Conservation (phyloP, 2,113 vertebrate genomes). For the Mandrillus leucophaeus region DNA sequence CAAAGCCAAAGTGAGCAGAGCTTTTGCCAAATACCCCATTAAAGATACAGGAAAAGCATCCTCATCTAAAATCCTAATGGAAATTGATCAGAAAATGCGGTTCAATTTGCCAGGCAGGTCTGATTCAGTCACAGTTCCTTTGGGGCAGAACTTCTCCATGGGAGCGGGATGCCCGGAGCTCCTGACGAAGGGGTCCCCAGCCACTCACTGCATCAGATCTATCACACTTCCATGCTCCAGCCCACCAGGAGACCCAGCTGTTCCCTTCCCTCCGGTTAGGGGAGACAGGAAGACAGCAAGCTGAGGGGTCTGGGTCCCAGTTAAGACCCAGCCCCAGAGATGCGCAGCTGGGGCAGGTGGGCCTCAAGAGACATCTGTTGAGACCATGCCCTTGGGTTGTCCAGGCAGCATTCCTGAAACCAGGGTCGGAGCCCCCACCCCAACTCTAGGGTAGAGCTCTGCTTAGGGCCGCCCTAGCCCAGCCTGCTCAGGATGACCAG, state of each 20-base stretch:
- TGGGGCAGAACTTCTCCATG: fast-evolving
- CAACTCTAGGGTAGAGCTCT: neutral
- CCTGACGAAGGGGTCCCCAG: neutral
- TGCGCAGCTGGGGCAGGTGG: neutral
- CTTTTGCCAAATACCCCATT: neutral
- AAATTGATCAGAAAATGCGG: neutral
- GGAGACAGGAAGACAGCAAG: neutral
- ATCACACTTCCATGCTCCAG: neutral
- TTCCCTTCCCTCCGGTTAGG: neutral
- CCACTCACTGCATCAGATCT: neutral
- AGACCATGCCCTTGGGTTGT: neutral
- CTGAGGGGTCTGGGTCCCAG: neutral
- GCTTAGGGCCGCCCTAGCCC: neutral
- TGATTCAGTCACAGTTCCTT: fast-evolving
- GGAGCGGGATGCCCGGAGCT: too few species aligned
- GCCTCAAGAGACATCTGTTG: neutral
- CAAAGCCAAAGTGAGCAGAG: neutral
- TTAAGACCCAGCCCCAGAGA: neutral
- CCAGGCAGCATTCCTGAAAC: neutral
- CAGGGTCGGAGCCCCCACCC: neutral
- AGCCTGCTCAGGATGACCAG: neutral
- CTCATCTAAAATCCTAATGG: neutral
- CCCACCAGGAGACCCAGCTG: neutral
- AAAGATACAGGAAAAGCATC: neutral
- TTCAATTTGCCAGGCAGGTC: neutral